A percentile compares a stretch with the other conserved stretches of the same genome.
Evolutionary conservation across 1,140 invertebrate genomes (phyloP).

Genomic region (Aricia agestis): DNA sequence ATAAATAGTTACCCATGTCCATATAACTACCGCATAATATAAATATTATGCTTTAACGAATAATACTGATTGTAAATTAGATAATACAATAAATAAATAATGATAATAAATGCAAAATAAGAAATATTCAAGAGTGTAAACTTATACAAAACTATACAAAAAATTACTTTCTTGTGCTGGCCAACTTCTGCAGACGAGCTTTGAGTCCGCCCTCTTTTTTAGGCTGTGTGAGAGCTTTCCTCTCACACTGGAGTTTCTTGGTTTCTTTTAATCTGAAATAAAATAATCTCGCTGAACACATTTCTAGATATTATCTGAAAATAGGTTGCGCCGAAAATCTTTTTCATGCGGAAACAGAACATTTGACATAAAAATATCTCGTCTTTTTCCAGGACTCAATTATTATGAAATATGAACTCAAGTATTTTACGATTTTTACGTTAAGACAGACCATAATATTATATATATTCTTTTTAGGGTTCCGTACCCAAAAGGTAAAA

Average conservation of each 20-base stretch:
- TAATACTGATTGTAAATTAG: neutral
- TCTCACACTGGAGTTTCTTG: constrained; percentile 79
- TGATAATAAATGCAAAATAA: neutral
- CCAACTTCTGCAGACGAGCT: constrained; percentile 77
- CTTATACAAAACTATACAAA: constrained; percentile 2
- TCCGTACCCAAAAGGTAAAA: no score
- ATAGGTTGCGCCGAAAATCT: neutral
- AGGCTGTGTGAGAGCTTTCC: constrained; percentile 75
- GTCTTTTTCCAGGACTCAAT: no score
- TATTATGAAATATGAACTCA: no score
- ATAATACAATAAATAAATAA: neutral
- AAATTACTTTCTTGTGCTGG: constrained; percentile 57
- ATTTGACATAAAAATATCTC: no score
- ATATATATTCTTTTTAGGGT: no score
- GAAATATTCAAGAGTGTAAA: neutral
- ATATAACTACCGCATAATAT: neutral
- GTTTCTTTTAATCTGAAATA: constrained; percentile 79
- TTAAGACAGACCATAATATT: no score
- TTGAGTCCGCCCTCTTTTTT: constrained; percentile 80
- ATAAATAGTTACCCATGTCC: neutral
- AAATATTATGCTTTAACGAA: neutral
- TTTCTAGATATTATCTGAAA: no score
- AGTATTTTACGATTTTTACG: no score
- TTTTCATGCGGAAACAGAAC: no score
- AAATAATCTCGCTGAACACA: neutral